Conservation (phyloP, 2,888 invertebrate genomes). For the Drosophila villosipedis region DNA sequence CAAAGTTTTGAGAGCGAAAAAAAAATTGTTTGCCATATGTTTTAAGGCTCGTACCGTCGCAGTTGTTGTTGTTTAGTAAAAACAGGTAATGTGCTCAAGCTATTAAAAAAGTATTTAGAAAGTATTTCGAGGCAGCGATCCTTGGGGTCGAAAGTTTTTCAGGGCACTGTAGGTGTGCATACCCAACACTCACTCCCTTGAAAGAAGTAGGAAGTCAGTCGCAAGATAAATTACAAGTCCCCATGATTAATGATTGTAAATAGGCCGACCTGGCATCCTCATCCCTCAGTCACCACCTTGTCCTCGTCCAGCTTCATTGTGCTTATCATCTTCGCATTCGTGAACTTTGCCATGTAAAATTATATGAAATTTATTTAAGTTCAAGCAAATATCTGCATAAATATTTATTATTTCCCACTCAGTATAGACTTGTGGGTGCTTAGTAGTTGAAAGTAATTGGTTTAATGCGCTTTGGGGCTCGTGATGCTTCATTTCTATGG, state of each 20-base stretch:
- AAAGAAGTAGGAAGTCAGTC: constrained; percentile 42
- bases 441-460: constrained; percentile 4
- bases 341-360: constrained; percentile 24
- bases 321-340: constrained; percentile 4
- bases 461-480: neutral
- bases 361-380: constrained; percentile 11
- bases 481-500: neutral
- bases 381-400: constrained; percentile 24
- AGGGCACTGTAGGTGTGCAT: constrained; percentile 44
- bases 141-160: constrained; percentile 46
- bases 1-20: constrained; percentile 62
- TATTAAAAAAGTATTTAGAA: constrained; percentile 80
- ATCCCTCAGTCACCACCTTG: neutral
- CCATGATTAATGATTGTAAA: constrained; percentile 76
- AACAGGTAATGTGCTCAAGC: constrained; percentile 76
- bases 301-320: neutral
- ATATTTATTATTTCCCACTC: constrained; percentile 5
- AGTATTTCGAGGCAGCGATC: constrained; percentile 62
- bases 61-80: constrained; percentile 59
- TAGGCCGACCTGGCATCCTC: constrained; percentile 35
- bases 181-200: neutral
- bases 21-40: constrained; percentile 63
- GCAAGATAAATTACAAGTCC: constrained; percentile 77
- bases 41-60: constrained; percentile 25
- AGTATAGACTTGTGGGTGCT: neutral